Conservation (phyloP, 2,888 invertebrate species). For the Drosophila leonis region DNA sequence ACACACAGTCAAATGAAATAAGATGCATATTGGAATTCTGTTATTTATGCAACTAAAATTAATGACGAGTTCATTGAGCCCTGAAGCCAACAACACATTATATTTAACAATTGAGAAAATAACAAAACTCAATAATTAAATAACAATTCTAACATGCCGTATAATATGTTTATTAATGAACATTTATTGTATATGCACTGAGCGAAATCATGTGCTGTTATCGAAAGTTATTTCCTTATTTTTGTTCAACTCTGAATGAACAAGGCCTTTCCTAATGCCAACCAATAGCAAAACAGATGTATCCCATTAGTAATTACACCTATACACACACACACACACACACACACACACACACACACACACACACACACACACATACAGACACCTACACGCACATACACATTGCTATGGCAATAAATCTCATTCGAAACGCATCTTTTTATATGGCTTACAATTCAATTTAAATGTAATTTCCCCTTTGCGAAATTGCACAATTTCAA, state of each 20-base stretch:
- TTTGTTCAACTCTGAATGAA: neutral
- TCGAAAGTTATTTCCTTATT: neutral
- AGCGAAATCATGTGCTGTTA: neutral
- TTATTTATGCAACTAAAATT: slow-evolving; percentile 34
- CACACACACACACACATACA: slow-evolving; percentile 4
- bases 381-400: slow-evolving; percentile 6
- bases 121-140: neutral
- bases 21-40: slow-evolving; percentile 31
- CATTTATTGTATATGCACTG: neutral
- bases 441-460: slow-evolving; percentile 75
- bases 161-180: neutral
- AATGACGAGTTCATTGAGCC: slow-evolving; percentile 48
- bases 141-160: neutral
- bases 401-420: slow-evolving; percentile 26
- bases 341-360: slow-evolving; percentile 1
- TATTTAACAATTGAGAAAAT: neutral
- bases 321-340: slow-evolving; percentile 3
- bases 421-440: slow-evolving; percentile 39
- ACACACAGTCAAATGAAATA: slow-evolving; percentile 27
- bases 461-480: slow-evolving; percentile 72
- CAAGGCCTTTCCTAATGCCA: neutral
- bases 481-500: slow-evolving; percentile 62
- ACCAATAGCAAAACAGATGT: slow-evolving; percentile 16
- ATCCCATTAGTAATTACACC: slow-evolving; percentile 19
- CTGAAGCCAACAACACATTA: neutral